A percentile compares a stretch with the other conserved stretches of the same genome.
These are phyloP conservation scores for Zaprionus ornatus DNA, from an alignment of 1,140 invertebrate genomes.

Conservation along the genomic window DNA sequence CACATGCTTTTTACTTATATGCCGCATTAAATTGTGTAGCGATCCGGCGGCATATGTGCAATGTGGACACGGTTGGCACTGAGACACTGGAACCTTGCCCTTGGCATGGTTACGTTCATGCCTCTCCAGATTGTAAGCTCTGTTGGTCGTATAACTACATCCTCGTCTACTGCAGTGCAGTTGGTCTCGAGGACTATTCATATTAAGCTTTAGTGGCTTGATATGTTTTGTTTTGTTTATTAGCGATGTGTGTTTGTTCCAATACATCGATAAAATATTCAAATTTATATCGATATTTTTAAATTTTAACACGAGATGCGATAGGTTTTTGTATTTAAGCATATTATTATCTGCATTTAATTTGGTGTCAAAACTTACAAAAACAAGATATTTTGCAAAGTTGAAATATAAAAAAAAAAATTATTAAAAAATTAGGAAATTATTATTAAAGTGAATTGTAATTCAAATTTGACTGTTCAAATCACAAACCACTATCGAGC, in stretches of 20 bases:
- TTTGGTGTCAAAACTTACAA: too few relatives aligned
- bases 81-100: constrained; percentile 31
- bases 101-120: constrained; percentile 42
- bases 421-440: too few relatives aligned
- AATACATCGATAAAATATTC: not conserved
- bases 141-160: constrained; percentile 38
- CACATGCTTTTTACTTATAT: constrained; percentile 35
- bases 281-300: not conserved
- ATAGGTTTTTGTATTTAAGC: not conserved
- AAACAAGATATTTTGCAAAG: too few relatives aligned
- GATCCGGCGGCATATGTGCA: constrained; percentile 41
- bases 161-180: constrained; percentile 34
- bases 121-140: constrained; percentile 30
- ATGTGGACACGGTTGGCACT: constrained; percentile 40
- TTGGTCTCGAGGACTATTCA: constrained; percentile 34
- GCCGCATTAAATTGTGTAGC: constrained; percentile 37
- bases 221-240: constrained; percentile 7
- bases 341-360: too few relatives aligned
- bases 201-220: constrained; percentile 3
- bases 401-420: too few relatives aligned
- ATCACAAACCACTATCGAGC: constrained; percentile 2
- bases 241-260: not conserved
- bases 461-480: too few relatives aligned
- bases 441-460: not conserved
- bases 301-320: not conserved